Conservation (phyloP, 2,888 invertebrate genomes). For the Serrognathus titanus region DNA sequence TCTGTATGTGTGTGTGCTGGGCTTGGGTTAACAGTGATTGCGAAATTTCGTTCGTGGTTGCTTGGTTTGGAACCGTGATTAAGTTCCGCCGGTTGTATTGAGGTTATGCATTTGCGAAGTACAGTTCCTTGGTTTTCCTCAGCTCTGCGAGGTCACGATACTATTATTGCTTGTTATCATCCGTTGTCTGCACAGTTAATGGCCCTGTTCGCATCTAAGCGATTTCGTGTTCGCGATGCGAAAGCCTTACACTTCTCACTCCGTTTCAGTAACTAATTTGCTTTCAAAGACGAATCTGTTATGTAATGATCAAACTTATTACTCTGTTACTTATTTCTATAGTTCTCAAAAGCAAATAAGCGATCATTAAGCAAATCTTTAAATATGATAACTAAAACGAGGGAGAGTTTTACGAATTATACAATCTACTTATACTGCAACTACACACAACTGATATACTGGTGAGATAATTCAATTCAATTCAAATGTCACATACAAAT, state of each 20-base stretch:
- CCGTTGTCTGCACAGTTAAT: slow-evolving; percentile 4
- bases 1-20: neutral
- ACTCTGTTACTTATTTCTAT: too few species aligned
- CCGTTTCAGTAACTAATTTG: too few species aligned
- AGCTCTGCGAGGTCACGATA: slow-evolving; percentile 15
- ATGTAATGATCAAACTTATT: too few species aligned
- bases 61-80: slow-evolving; percentile 16
- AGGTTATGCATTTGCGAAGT: slow-evolving; percentile 17
- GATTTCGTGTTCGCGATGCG: neutral
- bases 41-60: slow-evolving; percentile 14
- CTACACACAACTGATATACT: too few species aligned
- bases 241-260: neutral
- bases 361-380: too few species aligned
- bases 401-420: too few species aligned
- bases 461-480: too few species aligned
- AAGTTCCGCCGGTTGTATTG: slow-evolving; percentile 16
- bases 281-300: too few species aligned
- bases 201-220: neutral
- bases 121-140: slow-evolving; percentile 16
- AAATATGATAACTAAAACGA: too few species aligned
- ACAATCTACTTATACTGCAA: too few species aligned
- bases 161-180: slow-evolving; percentile 17
- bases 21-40: neutral
- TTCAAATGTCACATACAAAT: too few species aligned
- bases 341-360: too few species aligned